phyloP scores from a whole-genome alignment of 2,113 vertebrate genomes.

The Hipposideros armiger region DNA sequence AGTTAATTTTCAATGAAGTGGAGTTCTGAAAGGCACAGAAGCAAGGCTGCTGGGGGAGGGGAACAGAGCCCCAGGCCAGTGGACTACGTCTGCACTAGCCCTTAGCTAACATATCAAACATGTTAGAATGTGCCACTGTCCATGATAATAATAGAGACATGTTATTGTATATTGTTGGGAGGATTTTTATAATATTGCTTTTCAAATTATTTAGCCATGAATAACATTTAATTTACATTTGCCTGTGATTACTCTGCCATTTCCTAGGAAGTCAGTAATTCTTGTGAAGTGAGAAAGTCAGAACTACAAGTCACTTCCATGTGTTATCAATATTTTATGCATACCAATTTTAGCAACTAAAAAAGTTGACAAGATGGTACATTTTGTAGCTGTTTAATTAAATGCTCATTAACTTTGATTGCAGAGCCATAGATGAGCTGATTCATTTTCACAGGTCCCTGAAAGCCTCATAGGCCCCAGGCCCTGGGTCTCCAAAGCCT shows the following conservation, averaged over 20 bases:
- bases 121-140: background rate
- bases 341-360: background rate
- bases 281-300: background rate
- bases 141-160: background rate
- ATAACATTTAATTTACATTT: background rate
- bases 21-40: no score
- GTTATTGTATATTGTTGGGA: conserved; percentile 16
- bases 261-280: background rate
- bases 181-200: background rate
- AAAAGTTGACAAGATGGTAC: background rate
- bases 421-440: background rate
- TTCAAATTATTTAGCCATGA: background rate
- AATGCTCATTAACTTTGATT: conserved; percentile 14
- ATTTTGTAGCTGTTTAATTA: background rate
- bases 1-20: no score
- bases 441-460: background rate
- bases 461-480: background rate
- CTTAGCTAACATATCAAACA: background rate
- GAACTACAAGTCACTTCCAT: background rate
- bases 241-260: background rate
- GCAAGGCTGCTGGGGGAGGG: no score
- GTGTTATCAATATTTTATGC: background rate
- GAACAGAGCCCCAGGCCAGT: no score
- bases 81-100: no score
- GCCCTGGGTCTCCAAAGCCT: background rate